phyloP scores from a whole-genome alignment of 2,797 vertebrate genomes.

The Lutjanus argentimaculatus region DNA sequence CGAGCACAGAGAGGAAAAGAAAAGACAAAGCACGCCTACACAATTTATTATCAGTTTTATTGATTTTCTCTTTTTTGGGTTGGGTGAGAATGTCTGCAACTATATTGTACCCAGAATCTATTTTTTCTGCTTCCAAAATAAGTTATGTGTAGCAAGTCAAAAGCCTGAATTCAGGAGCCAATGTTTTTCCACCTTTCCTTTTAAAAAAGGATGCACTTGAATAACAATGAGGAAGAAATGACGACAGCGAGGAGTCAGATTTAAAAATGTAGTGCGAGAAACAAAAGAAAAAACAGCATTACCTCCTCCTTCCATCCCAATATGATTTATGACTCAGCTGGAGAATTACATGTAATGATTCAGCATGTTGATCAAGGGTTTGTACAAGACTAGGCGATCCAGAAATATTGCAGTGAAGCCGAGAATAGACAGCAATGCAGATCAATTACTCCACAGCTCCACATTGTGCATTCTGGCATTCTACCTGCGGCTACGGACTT shows the following conservation, averaged over 20 bases:
- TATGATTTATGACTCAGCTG: constrained; percentile 77
- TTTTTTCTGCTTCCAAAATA: constrained; percentile 67
- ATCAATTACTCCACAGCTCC: constrained; percentile 75
- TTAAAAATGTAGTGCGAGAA: constrained; percentile 48
- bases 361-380: constrained; percentile 80
- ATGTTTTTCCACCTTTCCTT: constrained; percentile 58
- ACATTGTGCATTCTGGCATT: constrained; percentile 62
- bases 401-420: constrained; percentile 74
- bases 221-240: constrained; percentile 73
- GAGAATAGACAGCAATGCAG: constrained; percentile 74
- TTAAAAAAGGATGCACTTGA: constrained; percentile 70
- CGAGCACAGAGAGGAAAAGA: constrained; percentile 56
- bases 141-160: constrained; percentile 68
- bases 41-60: constrained; percentile 79
- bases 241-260: constrained; percentile 59
- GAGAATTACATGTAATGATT: constrained; percentile 81
- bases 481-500: constrained; percentile 46
- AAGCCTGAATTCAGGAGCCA: constrained; percentile 53
- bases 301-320: constrained; percentile 38
- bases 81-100: constrained; percentile 56
- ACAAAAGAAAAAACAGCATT: constrained; percentile 16
- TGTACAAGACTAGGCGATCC: constrained; percentile 58
- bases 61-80: constrained; percentile 68
- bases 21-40: constrained; percentile 69
- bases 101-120: constrained; percentile 69